Evolutionary conservation across 2,797 vertebrate genomes (phyloP).

Genomic region (Valencia hispanica): DNA sequence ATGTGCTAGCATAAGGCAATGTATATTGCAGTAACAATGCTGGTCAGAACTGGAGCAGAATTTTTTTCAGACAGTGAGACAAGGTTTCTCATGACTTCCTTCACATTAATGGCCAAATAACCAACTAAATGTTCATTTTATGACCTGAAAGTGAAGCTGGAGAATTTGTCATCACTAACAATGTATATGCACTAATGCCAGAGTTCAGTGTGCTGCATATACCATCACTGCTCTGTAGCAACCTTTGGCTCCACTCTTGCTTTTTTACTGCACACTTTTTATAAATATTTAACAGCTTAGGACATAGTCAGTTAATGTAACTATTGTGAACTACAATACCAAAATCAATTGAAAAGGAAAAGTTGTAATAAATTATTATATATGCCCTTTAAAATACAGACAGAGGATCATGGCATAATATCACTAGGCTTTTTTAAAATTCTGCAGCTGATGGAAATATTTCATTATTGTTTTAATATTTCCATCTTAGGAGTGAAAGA

Average conservation of each 20-base stretch:
- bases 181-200: not conserved
- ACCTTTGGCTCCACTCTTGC: not conserved
- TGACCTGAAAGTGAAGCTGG: not conserved
- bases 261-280: not conserved
- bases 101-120: not conserved
- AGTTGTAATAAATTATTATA: not conserved
- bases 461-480: conserved; percentile 5
- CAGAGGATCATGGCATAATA: not conserved
- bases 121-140: not conserved
- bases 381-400: not conserved
- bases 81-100: not conserved
- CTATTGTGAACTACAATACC: not conserved
- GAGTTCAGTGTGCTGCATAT: not conserved
- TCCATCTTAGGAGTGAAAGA: conserved; percentile 1
- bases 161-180: not conserved
- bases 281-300: not conserved
- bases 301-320: not conserved
- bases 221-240: not conserved
- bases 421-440: not conserved
- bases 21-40: not conserved
- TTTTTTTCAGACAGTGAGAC: not conserved
- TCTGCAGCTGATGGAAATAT: not conserved
- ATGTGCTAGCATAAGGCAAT: not conserved
- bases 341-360: not conserved
- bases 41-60: not conserved